Conservation (phyloP, 2,888 invertebrate species). For the Mongoloraphidia duomilia region DNA sequence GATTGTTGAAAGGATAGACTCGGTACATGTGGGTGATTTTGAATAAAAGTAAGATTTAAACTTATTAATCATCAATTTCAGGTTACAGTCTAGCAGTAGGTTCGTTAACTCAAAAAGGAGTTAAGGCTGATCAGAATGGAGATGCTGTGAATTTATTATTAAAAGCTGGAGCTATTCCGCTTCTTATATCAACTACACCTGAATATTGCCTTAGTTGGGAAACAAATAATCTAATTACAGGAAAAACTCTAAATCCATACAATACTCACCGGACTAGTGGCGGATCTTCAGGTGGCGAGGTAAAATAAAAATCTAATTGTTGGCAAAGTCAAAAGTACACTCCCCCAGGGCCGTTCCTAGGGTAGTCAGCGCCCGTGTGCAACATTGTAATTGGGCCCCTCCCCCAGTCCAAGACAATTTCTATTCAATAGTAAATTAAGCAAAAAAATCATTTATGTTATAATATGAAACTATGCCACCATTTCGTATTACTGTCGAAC, state of each 20-base stretch:
- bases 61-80: slow-evolving; percentile 12
- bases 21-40: no score
- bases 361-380: no score
- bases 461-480: no score
- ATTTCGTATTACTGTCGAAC: no score
- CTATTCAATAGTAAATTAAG: no score
- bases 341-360: no score
- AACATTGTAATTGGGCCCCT: no score
- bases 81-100: slow-evolving; percentile 27
- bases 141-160: slow-evolving; percentile 32
- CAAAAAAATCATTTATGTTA: no score
- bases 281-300: slow-evolving; percentile 50
- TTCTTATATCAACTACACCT: slow-evolving; percentile 48
- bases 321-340: no score
- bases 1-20: no score
- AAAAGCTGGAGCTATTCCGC: slow-evolving; percentile 42
- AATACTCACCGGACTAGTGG: slow-evolving; percentile 39
- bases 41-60: neutral
- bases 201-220: slow-evolving; percentile 48
- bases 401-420: no score
- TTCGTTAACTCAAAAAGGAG: slow-evolving; percentile 20
- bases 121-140: slow-evolving; percentile 35
- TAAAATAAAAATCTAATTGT: slow-evolving; percentile 11
- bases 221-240: slow-evolving; percentile 41
- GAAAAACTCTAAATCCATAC: slow-evolving; percentile 48